Percentiles rank a stretch among this genome's conserved stretches.
Evolutionary conservation across 1,140 invertebrate genomes (phyloP).

Genomic region (Ptiloglossa arizonensis): DNA sequence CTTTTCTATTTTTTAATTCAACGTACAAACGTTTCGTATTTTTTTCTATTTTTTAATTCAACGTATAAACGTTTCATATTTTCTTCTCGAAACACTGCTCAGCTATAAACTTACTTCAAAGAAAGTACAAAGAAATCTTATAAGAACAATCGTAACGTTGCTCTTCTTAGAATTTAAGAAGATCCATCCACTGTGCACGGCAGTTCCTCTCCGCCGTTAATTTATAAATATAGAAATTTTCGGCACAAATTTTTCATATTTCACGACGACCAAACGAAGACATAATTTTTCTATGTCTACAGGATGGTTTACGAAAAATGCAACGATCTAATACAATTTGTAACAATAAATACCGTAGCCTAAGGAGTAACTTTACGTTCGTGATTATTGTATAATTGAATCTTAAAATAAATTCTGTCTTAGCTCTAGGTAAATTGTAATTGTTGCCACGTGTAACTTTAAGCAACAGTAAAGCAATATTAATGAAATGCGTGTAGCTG

Average conservation of each 20-base stretch:
- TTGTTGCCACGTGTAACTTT: constrained; percentile 16
- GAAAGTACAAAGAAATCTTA: background rate
- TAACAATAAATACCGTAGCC: background rate
- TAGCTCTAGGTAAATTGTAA: background rate
- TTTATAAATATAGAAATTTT: constrained; percentile 15
- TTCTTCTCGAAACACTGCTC: too few species aligned
- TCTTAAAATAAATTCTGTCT: background rate
- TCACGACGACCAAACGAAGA: background rate
- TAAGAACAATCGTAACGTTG: background rate
- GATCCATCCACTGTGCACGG: constrained; percentile 20
- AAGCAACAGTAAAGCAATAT: background rate
- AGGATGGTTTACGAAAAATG: background rate
- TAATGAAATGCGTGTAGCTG: constrained; percentile 2
- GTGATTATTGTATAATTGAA: constrained; percentile 18
- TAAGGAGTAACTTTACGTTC: background rate
- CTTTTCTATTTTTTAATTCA: background rate
- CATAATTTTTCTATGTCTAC: constrained; percentile 13
- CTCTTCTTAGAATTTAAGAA: constrained; percentile 8
- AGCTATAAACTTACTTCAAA: background rate
- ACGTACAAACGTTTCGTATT: too few species aligned
- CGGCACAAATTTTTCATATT: constrained; percentile 18
- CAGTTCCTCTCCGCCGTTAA: constrained; percentile 31
- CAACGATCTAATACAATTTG: background rate
- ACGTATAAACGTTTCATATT: too few species aligned
- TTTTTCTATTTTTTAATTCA: background rate